These are phyloP conservation scores for Alligator sinensis DNA, from an alignment of 2,113 vertebrate genomes.

Conservation along the genomic window DNA sequence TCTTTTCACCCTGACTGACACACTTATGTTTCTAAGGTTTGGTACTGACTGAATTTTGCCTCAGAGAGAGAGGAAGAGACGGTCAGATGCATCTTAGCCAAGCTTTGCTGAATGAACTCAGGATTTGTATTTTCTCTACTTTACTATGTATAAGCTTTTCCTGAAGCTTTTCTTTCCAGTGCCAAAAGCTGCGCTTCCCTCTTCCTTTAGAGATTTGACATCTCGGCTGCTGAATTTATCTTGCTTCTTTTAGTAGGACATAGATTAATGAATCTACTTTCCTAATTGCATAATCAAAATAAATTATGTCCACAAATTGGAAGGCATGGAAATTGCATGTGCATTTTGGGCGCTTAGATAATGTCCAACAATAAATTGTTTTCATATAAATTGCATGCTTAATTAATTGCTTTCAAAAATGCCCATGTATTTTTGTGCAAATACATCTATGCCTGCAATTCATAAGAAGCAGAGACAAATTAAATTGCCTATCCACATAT, in stretches of 20 bases:
- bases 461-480: conserved; percentile 68
- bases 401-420: conserved; percentile 78
- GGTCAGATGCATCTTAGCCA: neutral
- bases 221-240: conserved; percentile 67
- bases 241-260: conserved; percentile 64
- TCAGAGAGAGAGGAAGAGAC: neutral
- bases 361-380: conserved; percentile 73
- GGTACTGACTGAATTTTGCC: conserved; percentile 22
- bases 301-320: conserved; percentile 77
- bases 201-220: conserved; percentile 51
- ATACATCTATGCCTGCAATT: conserved; percentile 57
- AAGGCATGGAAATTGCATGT: conserved; percentile 70
- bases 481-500: conserved; percentile 59
- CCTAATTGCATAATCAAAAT: conserved; percentile 82
- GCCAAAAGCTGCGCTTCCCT: conserved; percentile 7
- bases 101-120: neutral
- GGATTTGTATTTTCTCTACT: neutral
- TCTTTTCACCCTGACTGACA: neutral
- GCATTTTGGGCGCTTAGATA: conserved; percentile 73
- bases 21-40: neutral
- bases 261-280: conserved; percentile 80
- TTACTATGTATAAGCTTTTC: conserved; percentile 16
- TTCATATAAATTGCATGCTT: conserved; percentile 76
- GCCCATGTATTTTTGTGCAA: conserved; percentile 63
- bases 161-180: conserved; percentile 21